Percentiles rank a stretch among this genome's conserved stretches.
These are phyloP conservation scores for Myrmecobius fasciatus DNA, from an alignment of 2,113 vertebrate genomes.

Conservation along the genomic window DNA sequence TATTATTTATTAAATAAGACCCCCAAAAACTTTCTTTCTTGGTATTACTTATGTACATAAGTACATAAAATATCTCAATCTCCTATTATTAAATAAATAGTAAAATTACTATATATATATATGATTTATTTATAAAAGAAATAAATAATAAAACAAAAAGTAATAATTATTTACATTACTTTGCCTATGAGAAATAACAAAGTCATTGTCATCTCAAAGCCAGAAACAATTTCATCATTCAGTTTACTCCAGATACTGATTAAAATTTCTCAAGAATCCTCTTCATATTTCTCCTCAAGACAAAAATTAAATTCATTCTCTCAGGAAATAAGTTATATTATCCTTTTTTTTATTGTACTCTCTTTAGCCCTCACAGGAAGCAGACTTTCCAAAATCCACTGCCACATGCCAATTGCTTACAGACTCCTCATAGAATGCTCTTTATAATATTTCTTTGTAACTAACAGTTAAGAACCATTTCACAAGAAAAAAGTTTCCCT, in stretches of 20 bases:
- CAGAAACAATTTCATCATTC: not conserved
- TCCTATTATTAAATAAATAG: not conserved
- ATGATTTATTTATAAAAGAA: not conserved
- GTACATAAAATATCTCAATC: not conserved
- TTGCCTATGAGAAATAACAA: not conserved
- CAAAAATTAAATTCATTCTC: not conserved
- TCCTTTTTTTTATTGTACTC: not conserved
- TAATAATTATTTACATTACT: not conserved
- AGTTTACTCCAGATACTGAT: not conserved
- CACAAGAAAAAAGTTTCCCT: not conserved
- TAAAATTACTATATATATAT: not conserved
- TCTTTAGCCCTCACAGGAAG: not conserved
- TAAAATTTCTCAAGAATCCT: not conserved
- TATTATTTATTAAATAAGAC: not conserved
- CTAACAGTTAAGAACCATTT: not conserved
- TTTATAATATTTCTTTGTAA: not conserved
- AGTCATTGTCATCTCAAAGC: not conserved
- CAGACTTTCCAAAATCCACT: not conserved
- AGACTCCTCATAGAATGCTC: not conserved
- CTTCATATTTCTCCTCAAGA: not conserved
- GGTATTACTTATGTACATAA: not conserved
- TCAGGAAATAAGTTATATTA: not conserved
- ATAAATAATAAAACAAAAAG: not conserved
- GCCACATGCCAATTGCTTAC: not conserved
- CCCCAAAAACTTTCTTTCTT: not conserved